These are phyloP conservation scores for Ectemnius cavifrons DNA, from an alignment of 2,888 invertebrate genomes.

Conservation along the genomic window DNA sequence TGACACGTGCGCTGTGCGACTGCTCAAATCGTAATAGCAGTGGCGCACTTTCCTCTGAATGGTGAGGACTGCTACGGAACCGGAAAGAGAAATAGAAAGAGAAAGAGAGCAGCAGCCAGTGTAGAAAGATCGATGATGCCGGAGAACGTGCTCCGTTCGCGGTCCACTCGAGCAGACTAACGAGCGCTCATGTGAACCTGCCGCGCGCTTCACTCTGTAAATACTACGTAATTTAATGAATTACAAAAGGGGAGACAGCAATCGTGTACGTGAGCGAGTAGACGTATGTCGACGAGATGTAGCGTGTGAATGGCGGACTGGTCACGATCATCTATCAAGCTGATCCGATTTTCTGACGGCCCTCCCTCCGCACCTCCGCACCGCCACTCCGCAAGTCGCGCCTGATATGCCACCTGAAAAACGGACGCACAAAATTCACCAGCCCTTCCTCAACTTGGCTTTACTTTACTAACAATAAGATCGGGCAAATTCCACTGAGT, in stretches of 20 bases:
- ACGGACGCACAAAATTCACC: not conserved
- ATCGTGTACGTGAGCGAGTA: slow-evolving; percentile 52
- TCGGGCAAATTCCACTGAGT: no score
- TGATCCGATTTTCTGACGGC: no score
- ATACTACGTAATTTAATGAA: slow-evolving; percentile 55
- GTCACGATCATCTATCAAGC: slow-evolving; percentile 18
- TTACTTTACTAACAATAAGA: no score
- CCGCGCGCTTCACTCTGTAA: slow-evolving; percentile 65
- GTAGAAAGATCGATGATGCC: slow-evolving; percentile 26
- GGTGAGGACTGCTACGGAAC: not conserved
- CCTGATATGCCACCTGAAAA: no score
- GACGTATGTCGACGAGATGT: slow-evolving; percentile 26
- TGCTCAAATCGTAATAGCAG: no score
- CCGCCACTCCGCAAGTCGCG: no score
- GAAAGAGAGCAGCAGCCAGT: slow-evolving; percentile 7
- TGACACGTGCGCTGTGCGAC: no score
- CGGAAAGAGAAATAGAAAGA: not conserved
- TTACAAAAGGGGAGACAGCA: slow-evolving; percentile 26
- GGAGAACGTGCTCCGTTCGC: slow-evolving; percentile 45
- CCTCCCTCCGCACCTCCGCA: no score
- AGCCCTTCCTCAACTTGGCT: not conserved
- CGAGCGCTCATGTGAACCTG: slow-evolving; percentile 62
- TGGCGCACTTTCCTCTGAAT: no score
- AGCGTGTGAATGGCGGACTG: slow-evolving; percentile 47
- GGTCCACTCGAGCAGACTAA: slow-evolving; percentile 48